Base-by-base conservation (phyloP, 2,113 vertebrate species). In the Uria lomvia region DNA sequence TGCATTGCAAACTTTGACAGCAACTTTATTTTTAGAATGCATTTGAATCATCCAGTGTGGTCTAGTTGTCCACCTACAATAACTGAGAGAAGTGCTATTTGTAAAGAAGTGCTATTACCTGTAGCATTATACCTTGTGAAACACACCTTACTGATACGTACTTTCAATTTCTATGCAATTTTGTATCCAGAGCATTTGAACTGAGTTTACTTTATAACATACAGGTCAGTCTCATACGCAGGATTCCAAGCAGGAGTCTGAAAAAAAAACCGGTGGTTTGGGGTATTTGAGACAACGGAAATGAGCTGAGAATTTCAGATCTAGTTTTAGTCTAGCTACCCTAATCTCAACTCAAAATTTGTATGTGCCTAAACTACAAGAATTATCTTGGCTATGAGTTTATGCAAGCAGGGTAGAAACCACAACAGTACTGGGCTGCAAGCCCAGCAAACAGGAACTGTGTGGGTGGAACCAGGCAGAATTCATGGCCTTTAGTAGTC, bases 371-470 rank as follows among this genome's bases (percentile, higher is more conserved):
- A 38, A 24, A 19, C 52, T 62, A 9, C 0, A 8, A 27, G 8
- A 5, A 1, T 36, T 52, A 3, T 43, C 85, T 81, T 75, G 42
- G 38, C 21, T 59, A 12, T 38, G 11, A 42, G 9, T 55, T 67
- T 50, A 4, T 27, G 19, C 2, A 16, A 56, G 12, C 3, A 24
- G 9, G 3, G 14, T 15, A 58, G 38, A 15, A 58, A 18, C 29
- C 7, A 15, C 24, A 55, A 6, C 2, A 10, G 14, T 8, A 6
- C 3, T 34, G 13, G 21, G 19, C 29, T 52, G 67, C 8, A 56
- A 70, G n/a, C 12, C 27, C 47, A 23, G 15, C 6, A 26, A 40
- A 65, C 12, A 5, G 10, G 27, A 68, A 24, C 38, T 0, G 0
- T 58, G 23, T 38, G 13, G 15, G 27, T 45, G n/a, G 47, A 63